Evolutionary conservation across 37 sponge, comb jelly and placozoan species (phyloP), one percentile per base, ranked within the genome.

Genomic region (Geodia barretti): DNA sequence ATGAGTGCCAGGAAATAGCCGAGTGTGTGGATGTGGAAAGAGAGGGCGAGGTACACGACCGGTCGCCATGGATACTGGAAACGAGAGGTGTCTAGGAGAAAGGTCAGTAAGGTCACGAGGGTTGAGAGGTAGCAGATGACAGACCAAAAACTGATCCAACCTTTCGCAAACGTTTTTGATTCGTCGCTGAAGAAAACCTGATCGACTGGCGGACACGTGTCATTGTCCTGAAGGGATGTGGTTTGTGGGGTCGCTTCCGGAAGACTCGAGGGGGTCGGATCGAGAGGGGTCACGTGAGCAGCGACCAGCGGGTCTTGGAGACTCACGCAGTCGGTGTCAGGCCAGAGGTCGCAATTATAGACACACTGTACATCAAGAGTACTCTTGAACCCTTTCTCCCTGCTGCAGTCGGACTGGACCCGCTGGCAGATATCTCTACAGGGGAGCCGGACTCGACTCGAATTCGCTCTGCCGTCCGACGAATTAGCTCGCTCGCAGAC

Each of bases 51-150:
- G 80, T 83, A 97, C 39, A 97, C 62, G 35, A 97, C 92, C 1
- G 97, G 94, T 54, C 94, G 82, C 91, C 95, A 94, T 63, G 97
- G 97, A 41, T 97, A 97, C 62, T 84, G 62, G 68, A 93, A 97
- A 33, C 97, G 66, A 1, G 81, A 65, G 17, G 84, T 72, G 75
- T 93, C 92, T 21, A 97, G 39, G 42, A 81, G 38, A 81, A 97
- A 97, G 37, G 97, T 97, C 61, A 88, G 58, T 20, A 93, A 24
- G 17, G 94, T 93, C 23, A 97, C 42, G 2, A 86, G 70, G 0
- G 97, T 93, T 17, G 97, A 93, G 28, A 93, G 14, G 71, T 85
- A 86, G 78, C 97, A 97, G 33, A 91, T 31, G 9, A 71, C 25
- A 29, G 92, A 75, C 94, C 92, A 93, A 39, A 91, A 81, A 1